Base-by-base conservation (phyloP, 2,797 vertebrate genomes). In the Chloroceryle amazona region DNA sequence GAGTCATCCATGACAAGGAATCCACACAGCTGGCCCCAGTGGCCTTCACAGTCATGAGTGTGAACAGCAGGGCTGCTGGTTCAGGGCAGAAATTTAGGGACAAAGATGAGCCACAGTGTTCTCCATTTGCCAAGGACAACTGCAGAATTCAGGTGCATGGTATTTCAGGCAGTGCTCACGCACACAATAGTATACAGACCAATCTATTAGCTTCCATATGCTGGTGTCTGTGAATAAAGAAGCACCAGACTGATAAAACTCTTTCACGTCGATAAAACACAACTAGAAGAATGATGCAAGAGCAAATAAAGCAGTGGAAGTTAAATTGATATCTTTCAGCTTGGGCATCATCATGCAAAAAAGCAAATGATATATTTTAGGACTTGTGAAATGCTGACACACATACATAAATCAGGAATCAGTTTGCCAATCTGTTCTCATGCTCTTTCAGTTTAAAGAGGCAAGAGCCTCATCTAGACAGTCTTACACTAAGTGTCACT, bases 301-400 rank as follows among this genome's bases (percentile, higher is more conserved):
- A 94, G 46, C 58, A 72, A 88, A 57, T 75, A 92, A 86, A 85
- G 3, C 55, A 63, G 28, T 14, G 20, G 82, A 25, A 76, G 61
- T 70, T 80, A 80, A 91, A 95, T 13, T 67, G 85, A 22, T 86
- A 57, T 49, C 51, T 75, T 90, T 57, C 78, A 92, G 67, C 70
- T 85, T 0, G 0, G 73, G 67, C 62, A 93, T 75, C 88, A 79
- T 79, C 86, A 89, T 92, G 83, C 86, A 89, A 87, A 96, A 79
- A 84, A 91, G 73, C 74, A 80, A 86, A 73, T 31, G 80, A 29
- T 86, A 0, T 80, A 90, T 97, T 95, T 95, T 86, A 90, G 86
- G 54, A 81, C 88, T 93, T 84, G 76, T 84, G 82, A 96, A 96
- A 83, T 46, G 83, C 91, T 96, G 94, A 93, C 74, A 86, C 21